Evolutionary conservation across 2,888 invertebrate genomes (phyloP).

Genomic region (Mylabris sibirica): DNA sequence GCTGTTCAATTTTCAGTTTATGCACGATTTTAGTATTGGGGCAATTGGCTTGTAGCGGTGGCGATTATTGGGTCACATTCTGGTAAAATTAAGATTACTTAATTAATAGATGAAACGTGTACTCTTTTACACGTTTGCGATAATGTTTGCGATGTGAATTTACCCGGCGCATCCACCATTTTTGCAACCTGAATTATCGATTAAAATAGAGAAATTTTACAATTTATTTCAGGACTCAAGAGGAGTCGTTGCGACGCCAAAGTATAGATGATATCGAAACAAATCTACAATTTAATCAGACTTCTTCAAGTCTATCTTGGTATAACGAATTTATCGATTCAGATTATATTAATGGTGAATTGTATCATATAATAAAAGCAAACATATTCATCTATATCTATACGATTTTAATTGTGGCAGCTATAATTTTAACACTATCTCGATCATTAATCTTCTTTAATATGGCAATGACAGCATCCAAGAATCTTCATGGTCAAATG

Average conservation of each 20-base stretch:
- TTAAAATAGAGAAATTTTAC: too few species aligned
- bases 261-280: conserved; percentile 1
- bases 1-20: conserved; percentile 40
- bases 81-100: conserved; percentile 46
- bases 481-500: conserved; percentile 78
- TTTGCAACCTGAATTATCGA: too few species aligned
- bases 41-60: conserved; percentile 49
- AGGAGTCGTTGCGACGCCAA: conserved; percentile 44
- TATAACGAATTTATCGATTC: conserved; percentile 35
- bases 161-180: not conserved
- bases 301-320: conserved; percentile 19
- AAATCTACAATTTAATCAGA: conserved; percentile 11
- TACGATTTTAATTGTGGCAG: conserved; percentile 64
- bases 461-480: conserved; percentile 78
- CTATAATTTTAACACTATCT: conserved; percentile 66
- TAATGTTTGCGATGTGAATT: too few species aligned
- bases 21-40: conserved; percentile 44
- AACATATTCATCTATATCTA: conserved; percentile 61
- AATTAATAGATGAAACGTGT: not conserved
- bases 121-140: too few species aligned
- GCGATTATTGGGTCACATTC: conserved; percentile 54
- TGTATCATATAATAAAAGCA: conserved; percentile 38
- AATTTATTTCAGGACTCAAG: conserved; percentile 55
- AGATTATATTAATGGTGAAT: conserved; percentile 18
- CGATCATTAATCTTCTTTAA: conserved; percentile 76